Conservation (phyloP, 35 echinoderm and acorn worm species). For the Amphiura filiformis region DNA sequence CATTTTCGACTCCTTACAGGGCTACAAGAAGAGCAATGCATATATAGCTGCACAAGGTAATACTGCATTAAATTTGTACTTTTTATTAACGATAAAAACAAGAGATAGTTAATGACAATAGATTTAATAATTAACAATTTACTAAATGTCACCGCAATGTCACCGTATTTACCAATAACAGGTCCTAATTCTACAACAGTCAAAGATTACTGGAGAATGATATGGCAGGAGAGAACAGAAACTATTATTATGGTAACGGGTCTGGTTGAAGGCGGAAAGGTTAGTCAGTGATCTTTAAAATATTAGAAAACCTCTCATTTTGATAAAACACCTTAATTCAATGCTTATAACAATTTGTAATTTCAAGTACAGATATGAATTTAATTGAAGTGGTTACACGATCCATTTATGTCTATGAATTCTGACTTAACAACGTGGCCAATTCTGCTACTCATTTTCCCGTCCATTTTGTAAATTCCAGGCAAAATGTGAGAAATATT, state of each 20-base stretch:
- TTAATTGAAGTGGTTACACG: neutral
- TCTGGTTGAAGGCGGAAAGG: conserved; percentile 80
- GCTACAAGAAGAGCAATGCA: conserved; percentile 19
- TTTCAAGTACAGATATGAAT: neutral
- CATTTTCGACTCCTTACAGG: too few species aligned
- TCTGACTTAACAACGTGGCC: neutral
- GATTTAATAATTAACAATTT: too few species aligned
- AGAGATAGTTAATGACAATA: neutral
- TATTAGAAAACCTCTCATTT: too few species aligned
- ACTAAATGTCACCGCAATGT: neutral
- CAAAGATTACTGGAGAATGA: conserved; percentile 90
- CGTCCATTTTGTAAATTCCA: neutral
- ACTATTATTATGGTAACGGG: conserved; percentile 85
- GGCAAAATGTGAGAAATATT: conserved; percentile 97
- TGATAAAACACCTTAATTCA: neutral
- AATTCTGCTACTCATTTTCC: neutral
- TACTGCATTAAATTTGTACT: neutral
- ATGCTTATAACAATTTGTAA: neutral
- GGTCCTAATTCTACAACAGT: conserved; percentile 76
- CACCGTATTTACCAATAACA: too few species aligned
- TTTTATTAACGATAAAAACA: neutral
- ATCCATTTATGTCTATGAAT: neutral
- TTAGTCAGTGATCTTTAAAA: conserved; percentile 19
- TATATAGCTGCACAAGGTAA: conserved; percentile 51
- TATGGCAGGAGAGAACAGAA: conserved; percentile 72